A percentile compares a stretch with the other conserved stretches of the same genome.
These are phyloP conservation scores for Halcyon badia DNA, from an alignment of 2,797 vertebrate genomes.

Conservation along the genomic window DNA sequence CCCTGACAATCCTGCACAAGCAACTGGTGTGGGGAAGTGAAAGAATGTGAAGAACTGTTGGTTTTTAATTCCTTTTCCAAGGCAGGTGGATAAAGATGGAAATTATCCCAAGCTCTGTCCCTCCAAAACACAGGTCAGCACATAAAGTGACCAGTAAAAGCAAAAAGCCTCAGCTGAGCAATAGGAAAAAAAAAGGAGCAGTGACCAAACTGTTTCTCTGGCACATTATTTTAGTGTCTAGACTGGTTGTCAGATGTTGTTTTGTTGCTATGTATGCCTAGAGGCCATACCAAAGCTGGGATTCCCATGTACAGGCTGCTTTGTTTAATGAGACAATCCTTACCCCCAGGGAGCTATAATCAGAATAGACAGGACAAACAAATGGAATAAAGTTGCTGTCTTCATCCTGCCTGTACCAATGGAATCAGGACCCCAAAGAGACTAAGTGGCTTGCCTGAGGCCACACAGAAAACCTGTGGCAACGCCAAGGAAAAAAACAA, in stretches of 20 bases:
- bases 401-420: neutral
- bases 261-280: conserved; percentile 38
- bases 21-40: neutral
- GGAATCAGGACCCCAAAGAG: neutral
- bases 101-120: neutral
- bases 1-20: neutral
- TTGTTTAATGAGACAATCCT: conserved; percentile 50
- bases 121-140: neutral
- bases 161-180: neutral
- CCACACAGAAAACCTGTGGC: conserved; percentile 33
- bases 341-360: conserved; percentile 34
- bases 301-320: conserved; percentile 26
- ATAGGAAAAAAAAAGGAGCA: neutral
- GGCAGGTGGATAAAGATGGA: neutral
- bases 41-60: neutral
- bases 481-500: neutral
- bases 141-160: neutral
- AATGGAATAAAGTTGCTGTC: neutral
- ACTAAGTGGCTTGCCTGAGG: neutral
- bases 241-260: conserved; percentile 45
- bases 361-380: conserved; percentile 44
- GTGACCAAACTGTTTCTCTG: conserved; percentile 14
- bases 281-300: conserved; percentile 42
- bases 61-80: neutral
- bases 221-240: conserved; percentile 43